Evolutionary conservation across 2,888 invertebrate species (phyloP), one percentile per base, ranked within the genome.

Genomic region (Cantharis lateralis): DNA sequence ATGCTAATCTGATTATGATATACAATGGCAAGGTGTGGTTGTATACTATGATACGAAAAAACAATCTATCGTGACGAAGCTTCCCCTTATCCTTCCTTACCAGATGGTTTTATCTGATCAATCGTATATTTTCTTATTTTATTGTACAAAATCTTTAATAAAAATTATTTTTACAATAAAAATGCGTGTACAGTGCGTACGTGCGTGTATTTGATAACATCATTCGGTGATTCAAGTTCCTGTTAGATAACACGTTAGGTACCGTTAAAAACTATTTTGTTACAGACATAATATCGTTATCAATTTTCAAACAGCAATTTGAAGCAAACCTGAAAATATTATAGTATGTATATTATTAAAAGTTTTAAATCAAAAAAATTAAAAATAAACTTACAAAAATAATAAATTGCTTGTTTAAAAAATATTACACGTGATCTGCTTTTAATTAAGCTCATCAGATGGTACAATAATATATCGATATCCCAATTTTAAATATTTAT

Each of bases 21-120:
- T 48, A 83, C 82, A 83, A 83, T 83, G 72, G 80, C 63, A 79
- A 82, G 83, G 83, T 82, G 83, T 80, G 80, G 81, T 80, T 77
- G 69, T 69, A 48, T 24, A 20, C 64, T 62, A 74, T 68, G 73
- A 81, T 78, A 80, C 79, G 78, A 81, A 79, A 79, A 77, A 80
- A 66, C 24, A 81, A 81, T 78, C 80, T 81, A 80, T 81, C 81
- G 81, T 80, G 80, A 81, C 74, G 80, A 78, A 80, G 81, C 81
- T 81, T 81, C 81, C 72, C 48, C 70, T 13, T 24, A 26, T 11
- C 62, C 61, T 68, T 70, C 72, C 61, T 28, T 66, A 66, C 64
- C 76, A 76, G 76, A 72, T 75, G 72, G 76, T 70, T 76, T 70
- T 48, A 48, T 48, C 48, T 48, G 48, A 48, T 32, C 32, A 4